These are phyloP conservation scores for Struthio camelus DNA, from an alignment of 2,113 vertebrate genomes.

Conservation along the genomic window DNA sequence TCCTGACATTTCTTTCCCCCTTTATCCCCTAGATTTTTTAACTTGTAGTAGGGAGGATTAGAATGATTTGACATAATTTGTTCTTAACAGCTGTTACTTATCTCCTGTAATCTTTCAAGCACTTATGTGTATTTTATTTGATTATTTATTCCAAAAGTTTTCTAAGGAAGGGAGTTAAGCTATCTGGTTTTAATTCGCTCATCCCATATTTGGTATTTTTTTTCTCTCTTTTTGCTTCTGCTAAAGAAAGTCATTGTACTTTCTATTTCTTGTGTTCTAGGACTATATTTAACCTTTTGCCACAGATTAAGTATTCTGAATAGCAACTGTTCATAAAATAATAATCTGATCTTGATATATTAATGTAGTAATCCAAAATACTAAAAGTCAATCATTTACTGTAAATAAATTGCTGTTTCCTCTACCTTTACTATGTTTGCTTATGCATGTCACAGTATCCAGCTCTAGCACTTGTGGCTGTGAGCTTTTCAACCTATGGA, in stretches of 20 bases:
- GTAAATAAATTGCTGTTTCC: neutral
- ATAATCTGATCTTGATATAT: neutral
- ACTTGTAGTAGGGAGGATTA: neutral
- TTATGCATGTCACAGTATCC: neutral
- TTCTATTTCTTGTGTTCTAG: neutral
- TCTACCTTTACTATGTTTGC: neutral
- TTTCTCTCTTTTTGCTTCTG: neutral
- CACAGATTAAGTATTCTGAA: neutral
- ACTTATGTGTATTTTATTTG: neutral
- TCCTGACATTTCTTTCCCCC: neutral
- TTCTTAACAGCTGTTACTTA: neutral
- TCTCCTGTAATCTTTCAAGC: neutral
- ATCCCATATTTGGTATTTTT: neutral
- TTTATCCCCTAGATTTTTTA: neutral
- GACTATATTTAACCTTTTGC: neutral
- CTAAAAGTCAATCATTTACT: neutral
- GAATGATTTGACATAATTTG: neutral
- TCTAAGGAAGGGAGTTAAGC: neutral
- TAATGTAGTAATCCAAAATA: neutral
- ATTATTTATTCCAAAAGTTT: neutral
- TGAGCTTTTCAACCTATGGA: neutral
- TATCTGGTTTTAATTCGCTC: neutral
- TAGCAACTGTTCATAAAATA: neutral
- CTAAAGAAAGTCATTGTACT: neutral
- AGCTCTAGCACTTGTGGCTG: accelerated